Base-by-base conservation (phyloP, 1,140 invertebrate species). In the Conus ventricosus region DNA sequence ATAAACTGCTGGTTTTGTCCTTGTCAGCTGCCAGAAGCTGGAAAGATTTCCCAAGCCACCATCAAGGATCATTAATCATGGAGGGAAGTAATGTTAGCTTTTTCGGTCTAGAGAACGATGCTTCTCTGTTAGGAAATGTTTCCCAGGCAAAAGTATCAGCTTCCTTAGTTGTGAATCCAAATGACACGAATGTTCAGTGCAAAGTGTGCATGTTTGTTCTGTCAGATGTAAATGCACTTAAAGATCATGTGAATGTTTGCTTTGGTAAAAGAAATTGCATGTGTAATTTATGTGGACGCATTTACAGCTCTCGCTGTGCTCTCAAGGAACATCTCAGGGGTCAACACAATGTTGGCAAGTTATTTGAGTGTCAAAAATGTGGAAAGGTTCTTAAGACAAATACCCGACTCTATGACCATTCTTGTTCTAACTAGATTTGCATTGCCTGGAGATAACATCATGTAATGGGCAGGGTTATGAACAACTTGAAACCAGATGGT, bases 291-390 rank as follows among this genome's bases (percentile, higher is more conserved):
- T 87, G 85, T 57, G 60, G 76, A 5, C 85, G 89, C 20, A 67
- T 87, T 78, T 90, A 90, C 57, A 90, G 89, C 63, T 85, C 88
- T 11, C 85, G 88, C 67, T 88, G 85, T 87, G 87, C 87, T 10
- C 85, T 90, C 20, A 90, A 90, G 54, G 89, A 90, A 76, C 89
- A 90, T 71, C 71, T 90, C n/a, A 80, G 87, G 51, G 89, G 89
- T 53, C 88, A 90, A 39, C 89, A 90, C 78, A 88, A 88, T 55
- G 51, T 90, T 55, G 89, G 89, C n/a, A 83, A 88, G 39, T 63
- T 55, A 57, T 67, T 90, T 53, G 55, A 57, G 0, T 90, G 89
- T 83, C 86, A 75, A 23, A 81, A 75, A 27, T 90, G 89, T 88
- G 89, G 88, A 6, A 84, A 88, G 27, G 82, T 82, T n/a, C 87